Evolutionary conservation across 2,797 vertebrate genomes (phyloP).

Genomic region (Argya squamiceps): DNA sequence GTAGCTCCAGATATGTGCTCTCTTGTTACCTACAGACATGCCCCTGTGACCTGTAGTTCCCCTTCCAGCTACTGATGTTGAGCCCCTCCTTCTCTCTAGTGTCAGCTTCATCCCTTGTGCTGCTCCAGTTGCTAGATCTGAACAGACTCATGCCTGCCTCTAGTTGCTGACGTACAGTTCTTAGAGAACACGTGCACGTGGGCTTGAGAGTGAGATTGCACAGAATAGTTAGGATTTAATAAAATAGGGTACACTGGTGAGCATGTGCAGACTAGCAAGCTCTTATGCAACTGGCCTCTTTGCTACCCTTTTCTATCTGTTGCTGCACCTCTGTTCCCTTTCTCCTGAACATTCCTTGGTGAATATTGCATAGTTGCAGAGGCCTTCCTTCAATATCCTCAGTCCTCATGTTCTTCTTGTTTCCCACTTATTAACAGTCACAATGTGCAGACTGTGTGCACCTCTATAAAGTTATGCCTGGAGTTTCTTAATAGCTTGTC

Average conservation of each 20-base stretch:
- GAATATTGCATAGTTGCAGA: neutral
- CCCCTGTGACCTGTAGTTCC: neutral
- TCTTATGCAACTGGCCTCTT: neutral
- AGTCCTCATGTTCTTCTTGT: fast-evolving
- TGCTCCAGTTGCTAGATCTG: neutral
- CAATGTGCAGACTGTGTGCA: neutral
- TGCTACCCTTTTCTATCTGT: neutral
- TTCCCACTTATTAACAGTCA: neutral
- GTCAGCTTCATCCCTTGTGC: neutral
- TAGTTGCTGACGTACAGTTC: neutral
- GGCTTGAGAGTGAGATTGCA: neutral
- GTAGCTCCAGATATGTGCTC: neutral
- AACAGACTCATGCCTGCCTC: neutral
- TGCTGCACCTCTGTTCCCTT: neutral
- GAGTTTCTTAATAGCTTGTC: neutral
- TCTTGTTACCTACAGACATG: fast-evolving
- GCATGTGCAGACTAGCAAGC: neutral
- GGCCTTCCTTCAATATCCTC: neutral
- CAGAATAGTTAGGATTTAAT: neutral
- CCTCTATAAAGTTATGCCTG: neutral
- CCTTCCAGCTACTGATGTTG: neutral
- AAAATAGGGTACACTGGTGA: neutral
- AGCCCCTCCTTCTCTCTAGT: neutral
- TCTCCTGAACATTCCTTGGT: neutral
- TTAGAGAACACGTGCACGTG: fast-evolving